Conservation (phyloP, 2,113 vertebrate genomes). For the Solenodon paradoxus region DNA sequence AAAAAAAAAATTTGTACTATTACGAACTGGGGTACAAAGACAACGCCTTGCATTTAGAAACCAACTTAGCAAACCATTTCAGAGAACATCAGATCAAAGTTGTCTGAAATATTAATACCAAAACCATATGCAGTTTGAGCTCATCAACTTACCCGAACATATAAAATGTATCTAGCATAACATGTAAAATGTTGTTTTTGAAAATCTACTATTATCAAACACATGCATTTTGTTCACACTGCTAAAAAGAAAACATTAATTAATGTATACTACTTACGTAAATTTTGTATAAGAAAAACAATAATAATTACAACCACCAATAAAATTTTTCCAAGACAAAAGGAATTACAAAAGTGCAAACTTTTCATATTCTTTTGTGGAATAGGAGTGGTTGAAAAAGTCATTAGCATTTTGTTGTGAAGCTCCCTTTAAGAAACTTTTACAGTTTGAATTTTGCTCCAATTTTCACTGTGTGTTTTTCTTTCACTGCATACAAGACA, state of each 20-base stretch:
- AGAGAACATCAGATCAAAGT: conserved; percentile 47
- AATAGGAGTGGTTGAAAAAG: not conserved
- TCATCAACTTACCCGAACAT: conserved; percentile 65
- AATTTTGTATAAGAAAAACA: not conserved
- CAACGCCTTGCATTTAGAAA: not conserved
- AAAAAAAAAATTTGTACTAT: not conserved
- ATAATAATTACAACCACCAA: not conserved
- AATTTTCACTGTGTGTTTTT: not conserved
- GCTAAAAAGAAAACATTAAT: conserved; percentile 4
- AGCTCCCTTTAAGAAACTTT: not conserved
- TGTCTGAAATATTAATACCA: conserved; percentile 3
- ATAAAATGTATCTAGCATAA: not conserved
- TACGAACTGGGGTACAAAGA: not conserved
- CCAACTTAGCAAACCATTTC: conserved; percentile 49
- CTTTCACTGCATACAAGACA: not conserved
- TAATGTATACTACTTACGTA: not conserved
- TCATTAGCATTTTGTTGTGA: not conserved
- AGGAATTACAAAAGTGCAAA: not conserved
- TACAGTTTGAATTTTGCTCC: not conserved
- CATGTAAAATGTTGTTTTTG: conserved; percentile 32
- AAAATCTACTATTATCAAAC: conserved; percentile 34
- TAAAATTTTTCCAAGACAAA: not conserved
- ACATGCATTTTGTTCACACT: conserved; percentile 64
- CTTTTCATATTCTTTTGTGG: not conserved
- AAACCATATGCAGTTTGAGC: not conserved